These are phyloP conservation scores for Tamandua tetradactyla DNA, from an alignment of 2,797 vertebrate species.

Conservation along the genomic window DNA sequence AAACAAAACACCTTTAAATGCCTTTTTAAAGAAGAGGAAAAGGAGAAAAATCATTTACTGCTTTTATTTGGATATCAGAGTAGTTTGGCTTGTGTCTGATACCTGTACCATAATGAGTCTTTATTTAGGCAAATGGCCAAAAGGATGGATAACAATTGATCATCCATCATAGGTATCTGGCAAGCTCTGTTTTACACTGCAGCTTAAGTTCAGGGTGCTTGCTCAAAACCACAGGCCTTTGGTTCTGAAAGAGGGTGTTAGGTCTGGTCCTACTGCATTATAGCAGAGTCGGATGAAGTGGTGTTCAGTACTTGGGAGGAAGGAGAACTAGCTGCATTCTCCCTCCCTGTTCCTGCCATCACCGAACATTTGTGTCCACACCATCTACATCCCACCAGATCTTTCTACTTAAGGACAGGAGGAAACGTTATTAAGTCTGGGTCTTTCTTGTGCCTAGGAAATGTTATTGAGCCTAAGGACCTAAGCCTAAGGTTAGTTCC, in stretches of 20 bases:
- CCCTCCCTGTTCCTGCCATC: neutral
- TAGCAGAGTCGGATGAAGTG: neutral
- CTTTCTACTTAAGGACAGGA: neutral
- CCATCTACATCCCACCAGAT: neutral
- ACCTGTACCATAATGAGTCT: neutral
- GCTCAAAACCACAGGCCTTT: neutral
- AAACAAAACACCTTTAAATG: neutral
- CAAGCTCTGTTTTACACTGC: neutral
- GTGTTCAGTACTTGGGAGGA: neutral
- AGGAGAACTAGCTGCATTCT: neutral
- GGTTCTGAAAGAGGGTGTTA: neutral
- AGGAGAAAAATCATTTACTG: neutral
- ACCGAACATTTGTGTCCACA: neutral
- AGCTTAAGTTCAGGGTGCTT: neutral
- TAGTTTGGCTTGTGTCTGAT: neutral
- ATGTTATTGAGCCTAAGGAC: neutral
- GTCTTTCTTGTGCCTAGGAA: constrained; percentile 22
- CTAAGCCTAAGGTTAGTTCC: constrained; percentile 29
- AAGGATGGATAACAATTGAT: neutral
- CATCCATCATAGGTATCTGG: neutral
- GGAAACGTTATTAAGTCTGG: neutral
- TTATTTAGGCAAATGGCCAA: constrained; percentile 34
- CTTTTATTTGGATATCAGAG: constrained; percentile 3
- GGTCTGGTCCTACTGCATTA: neutral
- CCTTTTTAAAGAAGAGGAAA: neutral